Evolutionary conservation across 1,140 invertebrate genomes (phyloP).

Genomic region (Agrypnia vestita): DNA sequence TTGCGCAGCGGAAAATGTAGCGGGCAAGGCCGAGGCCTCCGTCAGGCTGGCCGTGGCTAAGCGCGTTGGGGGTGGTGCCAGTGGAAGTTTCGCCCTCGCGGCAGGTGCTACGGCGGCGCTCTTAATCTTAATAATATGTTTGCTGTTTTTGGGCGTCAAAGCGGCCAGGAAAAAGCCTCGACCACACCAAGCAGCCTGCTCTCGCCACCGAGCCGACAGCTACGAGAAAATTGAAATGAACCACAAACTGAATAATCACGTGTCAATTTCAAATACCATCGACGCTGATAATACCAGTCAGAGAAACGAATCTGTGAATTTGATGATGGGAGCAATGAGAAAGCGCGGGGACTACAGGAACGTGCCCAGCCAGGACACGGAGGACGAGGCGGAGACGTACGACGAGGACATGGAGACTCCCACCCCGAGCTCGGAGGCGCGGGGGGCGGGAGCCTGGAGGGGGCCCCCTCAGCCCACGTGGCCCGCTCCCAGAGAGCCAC

Average conservation of each 20-base stretch:
- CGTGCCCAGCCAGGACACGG: slow-evolving; percentile 78
- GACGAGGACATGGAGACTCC: slow-evolving; percentile 67
- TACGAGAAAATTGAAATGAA: slow-evolving; percentile 86
- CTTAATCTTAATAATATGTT: slow-evolving; percentile 64
- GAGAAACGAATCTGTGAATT: slow-evolving; percentile 64
- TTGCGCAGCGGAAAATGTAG: slow-evolving; percentile 85
- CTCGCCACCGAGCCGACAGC: slow-evolving; percentile 76
- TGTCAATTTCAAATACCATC: slow-evolving; percentile 55
- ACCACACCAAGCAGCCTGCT: slow-evolving; percentile 74
- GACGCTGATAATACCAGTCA: slow-evolving; percentile 66
- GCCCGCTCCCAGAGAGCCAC: slow-evolving; percentile 38
- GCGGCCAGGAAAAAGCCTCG: slow-evolving; percentile 61
- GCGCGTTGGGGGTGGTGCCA: slow-evolving; percentile 73
- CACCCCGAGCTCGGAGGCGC: slow-evolving; percentile 64
- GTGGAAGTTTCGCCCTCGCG: slow-evolving; percentile 74
- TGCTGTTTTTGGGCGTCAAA: slow-evolving; percentile 63
- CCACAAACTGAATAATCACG: slow-evolving; percentile 66
- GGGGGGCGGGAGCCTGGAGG: slow-evolving; percentile 48
- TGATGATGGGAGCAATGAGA: slow-evolving; percentile 63
- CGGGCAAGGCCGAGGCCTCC: slow-evolving; percentile 80
- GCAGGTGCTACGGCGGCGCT: slow-evolving; percentile 71
- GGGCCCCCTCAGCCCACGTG: slow-evolving; percentile 28
- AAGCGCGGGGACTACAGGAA: slow-evolving; percentile 81
- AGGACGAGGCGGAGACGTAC: slow-evolving; percentile 74
- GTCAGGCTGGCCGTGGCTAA: slow-evolving; percentile 80